These are phyloP conservation scores for Machimus atricapillus DNA, from an alignment of 2,888 invertebrate genomes.

Conservation along the genomic window DNA sequence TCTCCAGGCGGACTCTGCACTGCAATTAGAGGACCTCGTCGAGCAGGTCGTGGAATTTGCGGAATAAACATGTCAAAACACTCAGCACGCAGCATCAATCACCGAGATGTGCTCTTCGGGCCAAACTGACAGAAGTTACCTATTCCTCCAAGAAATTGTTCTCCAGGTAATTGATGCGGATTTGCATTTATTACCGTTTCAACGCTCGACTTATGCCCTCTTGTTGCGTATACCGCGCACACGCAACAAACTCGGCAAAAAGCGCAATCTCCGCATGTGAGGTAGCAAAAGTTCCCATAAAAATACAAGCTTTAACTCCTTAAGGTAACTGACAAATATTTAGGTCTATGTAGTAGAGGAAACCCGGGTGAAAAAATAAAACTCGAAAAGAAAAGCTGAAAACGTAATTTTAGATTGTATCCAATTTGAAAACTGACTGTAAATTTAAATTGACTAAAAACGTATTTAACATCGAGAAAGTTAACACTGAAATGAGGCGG, in stretches of 20 bases:
- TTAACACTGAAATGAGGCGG: too few species aligned
- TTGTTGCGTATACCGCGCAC: not conserved
- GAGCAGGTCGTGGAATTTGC: not conserved
- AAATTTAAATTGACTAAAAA: too few species aligned
- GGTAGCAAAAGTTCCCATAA: not conserved
- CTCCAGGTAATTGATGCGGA: not conserved
- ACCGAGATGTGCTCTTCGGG: not conserved
- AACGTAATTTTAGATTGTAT: too few species aligned
- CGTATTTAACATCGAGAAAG: too few species aligned
- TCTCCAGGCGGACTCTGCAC: not conserved
- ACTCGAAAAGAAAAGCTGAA: too few species aligned
- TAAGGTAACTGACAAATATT: too few species aligned
- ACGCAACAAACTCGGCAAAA: not conserved
- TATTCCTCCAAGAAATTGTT: not conserved
- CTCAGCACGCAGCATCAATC: not conserved
- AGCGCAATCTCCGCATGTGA: not conserved
- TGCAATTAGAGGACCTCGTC: constrained; percentile 25
- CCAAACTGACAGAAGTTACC: not conserved
- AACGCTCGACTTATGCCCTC: not conserved
- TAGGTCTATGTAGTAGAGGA: too few species aligned
- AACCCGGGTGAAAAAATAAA: too few species aligned
- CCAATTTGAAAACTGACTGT: too few species aligned
- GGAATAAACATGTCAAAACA: constrained; percentile 25
- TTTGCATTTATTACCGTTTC: not conserved
- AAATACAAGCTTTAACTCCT: too few species aligned